phyloP scores from a whole-genome alignment of 2,797 vertebrate genomes.

The Discoglossus pictus region DNA sequence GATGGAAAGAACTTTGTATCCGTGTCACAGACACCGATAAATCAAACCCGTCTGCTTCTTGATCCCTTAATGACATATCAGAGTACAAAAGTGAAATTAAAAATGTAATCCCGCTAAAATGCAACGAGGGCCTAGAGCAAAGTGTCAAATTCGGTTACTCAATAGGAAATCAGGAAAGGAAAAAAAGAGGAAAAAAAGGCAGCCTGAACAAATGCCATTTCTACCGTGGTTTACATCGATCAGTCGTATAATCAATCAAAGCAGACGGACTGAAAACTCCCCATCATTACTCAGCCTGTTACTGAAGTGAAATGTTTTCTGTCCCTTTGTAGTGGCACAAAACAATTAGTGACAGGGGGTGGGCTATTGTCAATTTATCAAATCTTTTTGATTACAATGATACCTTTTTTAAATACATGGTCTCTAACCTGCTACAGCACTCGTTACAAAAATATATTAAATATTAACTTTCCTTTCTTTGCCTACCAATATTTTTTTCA shows the following conservation, averaged over 20 bases:
- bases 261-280: slow-evolving; percentile 62
- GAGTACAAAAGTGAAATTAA: slow-evolving; percentile 31
- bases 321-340: slow-evolving; percentile 66
- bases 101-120: background rate
- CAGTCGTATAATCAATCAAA: slow-evolving; percentile 73
- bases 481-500: no score
- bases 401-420: slow-evolving; percentile 58
- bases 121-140: slow-evolving; percentile 1
- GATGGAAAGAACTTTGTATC: slow-evolving; percentile 25
- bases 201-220: slow-evolving; percentile 68
- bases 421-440: slow-evolving; percentile 46
- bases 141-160: slow-evolving; percentile 28
- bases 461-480: slow-evolving; percentile 32
- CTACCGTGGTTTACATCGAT: slow-evolving; percentile 66
- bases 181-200: slow-evolving; percentile 45
- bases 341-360: slow-evolving; percentile 70
- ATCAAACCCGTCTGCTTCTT: slow-evolving; percentile 12
- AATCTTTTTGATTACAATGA: slow-evolving; percentile 60
- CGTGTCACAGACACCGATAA: slow-evolving; percentile 20
- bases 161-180: slow-evolving; percentile 39
- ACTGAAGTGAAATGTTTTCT: slow-evolving; percentile 66
- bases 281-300: slow-evolving; percentile 67
- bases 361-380: slow-evolving; percentile 75
- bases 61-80: slow-evolving; percentile 9
- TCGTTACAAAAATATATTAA: slow-evolving; percentile 44